Evolutionary conservation across 2,797 vertebrate species (phyloP).

Genomic region (Garrulus glandarius): DNA sequence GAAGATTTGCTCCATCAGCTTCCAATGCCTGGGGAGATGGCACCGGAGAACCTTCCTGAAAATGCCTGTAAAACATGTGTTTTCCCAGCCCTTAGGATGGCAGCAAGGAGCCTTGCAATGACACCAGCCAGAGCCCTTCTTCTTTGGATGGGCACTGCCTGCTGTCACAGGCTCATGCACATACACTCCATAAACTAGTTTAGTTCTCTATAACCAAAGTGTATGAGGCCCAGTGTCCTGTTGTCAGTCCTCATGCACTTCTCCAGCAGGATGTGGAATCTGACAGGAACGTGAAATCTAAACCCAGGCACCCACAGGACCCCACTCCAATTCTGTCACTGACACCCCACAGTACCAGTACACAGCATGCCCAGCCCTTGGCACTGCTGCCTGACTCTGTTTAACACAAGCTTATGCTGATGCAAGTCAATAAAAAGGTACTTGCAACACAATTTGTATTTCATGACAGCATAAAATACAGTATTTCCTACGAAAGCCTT

Average conservation of each 20-base stretch:
- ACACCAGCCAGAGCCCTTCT: not conserved
- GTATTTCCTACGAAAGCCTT: not conserved
- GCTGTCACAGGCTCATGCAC: accelerated
- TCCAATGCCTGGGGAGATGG: not conserved
- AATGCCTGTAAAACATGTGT: not conserved
- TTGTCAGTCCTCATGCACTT: not conserved
- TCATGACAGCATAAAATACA: not conserved
- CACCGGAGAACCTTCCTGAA: not conserved
- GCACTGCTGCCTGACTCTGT: not conserved
- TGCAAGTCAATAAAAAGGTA: not conserved
- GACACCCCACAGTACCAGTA: not conserved
- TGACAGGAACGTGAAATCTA: not conserved
- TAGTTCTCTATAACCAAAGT: not conserved
- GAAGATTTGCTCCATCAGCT: not conserved
- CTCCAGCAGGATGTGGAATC: not conserved
- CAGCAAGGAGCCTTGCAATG: not conserved
- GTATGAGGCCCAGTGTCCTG: not conserved
- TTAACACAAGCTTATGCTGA: not conserved
- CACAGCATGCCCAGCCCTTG: accelerated
- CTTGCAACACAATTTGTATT: not conserved
- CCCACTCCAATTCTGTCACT: not conserved
- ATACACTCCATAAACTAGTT: not conserved
- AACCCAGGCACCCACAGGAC: not conserved
- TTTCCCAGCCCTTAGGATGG: not conserved
- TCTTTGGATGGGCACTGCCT: not conserved